These are phyloP conservation scores for Callipepla squamata DNA, from an alignment of 2,113 vertebrate species.

Conservation along the genomic window DNA sequence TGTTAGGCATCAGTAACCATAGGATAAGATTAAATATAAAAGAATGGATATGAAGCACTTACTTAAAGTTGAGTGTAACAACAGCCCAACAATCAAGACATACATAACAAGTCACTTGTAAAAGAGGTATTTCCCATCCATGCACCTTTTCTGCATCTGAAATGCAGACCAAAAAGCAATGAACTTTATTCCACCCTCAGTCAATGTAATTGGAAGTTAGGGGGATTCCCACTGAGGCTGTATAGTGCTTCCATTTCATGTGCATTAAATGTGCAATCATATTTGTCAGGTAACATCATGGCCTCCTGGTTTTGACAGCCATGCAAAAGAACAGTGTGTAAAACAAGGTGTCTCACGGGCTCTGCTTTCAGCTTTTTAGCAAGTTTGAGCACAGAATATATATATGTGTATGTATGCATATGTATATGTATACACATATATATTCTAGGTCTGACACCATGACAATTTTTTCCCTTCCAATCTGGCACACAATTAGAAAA, in stretches of 20 bases:
- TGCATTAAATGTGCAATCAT: not conserved
- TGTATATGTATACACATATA: too few relatives aligned
- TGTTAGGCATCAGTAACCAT: not conserved
- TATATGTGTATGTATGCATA: not conserved
- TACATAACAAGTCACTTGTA: not conserved
- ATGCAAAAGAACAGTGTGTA: not conserved
- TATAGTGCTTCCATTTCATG: not conserved
- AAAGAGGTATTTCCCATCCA: not conserved
- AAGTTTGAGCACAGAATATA: not conserved
- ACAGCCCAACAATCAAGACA: not conserved
- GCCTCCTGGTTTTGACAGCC: accelerated
- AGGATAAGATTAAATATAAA: not conserved
- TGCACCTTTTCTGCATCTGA: not conserved
- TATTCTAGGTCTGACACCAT: not conserved
- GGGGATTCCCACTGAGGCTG: not conserved
- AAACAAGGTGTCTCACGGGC: not conserved
- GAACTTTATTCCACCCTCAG: not conserved
- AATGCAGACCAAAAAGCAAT: not conserved
- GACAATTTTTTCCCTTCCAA: not conserved
- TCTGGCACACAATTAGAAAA: not conserved
- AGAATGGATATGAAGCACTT: not conserved
- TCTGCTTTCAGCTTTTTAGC: not conserved
- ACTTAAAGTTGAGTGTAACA: not conserved
- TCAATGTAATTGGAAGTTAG: not conserved
- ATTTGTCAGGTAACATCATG: not conserved